Evolutionary conservation across 2,888 invertebrate species (phyloP), one percentile per base, ranked within the genome.

Genomic region (Drosophila neonasuta): DNA sequence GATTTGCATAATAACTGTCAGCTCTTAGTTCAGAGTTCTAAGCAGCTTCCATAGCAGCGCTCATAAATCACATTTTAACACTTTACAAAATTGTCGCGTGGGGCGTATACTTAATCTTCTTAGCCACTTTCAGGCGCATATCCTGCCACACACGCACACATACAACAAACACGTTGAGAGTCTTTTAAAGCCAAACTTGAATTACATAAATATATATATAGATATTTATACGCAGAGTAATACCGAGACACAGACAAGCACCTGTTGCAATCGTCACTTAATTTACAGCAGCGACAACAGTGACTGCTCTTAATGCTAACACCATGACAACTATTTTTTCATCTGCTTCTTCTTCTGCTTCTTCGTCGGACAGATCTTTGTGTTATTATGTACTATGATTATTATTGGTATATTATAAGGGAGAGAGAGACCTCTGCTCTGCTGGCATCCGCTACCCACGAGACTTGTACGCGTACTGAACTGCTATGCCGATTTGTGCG

Each of bases 401-500:
- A 61, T 71, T 68, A 66, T 67, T 57, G 41, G 49, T 51, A 57
- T 17, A 41, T 61, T 39, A 57, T 51, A 64, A 60, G 63, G 74
- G 69, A 75, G 68, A 80, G 71, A 86, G 67, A 77, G 24, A 24
- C 24, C 24, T 24, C 24, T 24, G 86, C 81, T 82, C 71, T 71
- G 75, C 66, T 80, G 74, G 73, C 91, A 91, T 90, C 90, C 89
- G 89, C 87, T 89, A 87, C 84, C 88, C 88, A 89, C 90, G 88
- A 90, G 88, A 88, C 86, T 88, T 88, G 89, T 89, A 88, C 88
- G 88, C 88, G 87, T 88, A 90, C 90, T 90, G 90, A 90, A 81
- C 90, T 90, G 88, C 87, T 79, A 69, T 70, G 75, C 74, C 73
- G 74, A 77, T 75, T 69, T 83, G 80, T 84, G 81, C 85, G 85